phyloP scores from a whole-genome alignment of 2,888 invertebrate genomes.

The Hartigia nigra region DNA sequence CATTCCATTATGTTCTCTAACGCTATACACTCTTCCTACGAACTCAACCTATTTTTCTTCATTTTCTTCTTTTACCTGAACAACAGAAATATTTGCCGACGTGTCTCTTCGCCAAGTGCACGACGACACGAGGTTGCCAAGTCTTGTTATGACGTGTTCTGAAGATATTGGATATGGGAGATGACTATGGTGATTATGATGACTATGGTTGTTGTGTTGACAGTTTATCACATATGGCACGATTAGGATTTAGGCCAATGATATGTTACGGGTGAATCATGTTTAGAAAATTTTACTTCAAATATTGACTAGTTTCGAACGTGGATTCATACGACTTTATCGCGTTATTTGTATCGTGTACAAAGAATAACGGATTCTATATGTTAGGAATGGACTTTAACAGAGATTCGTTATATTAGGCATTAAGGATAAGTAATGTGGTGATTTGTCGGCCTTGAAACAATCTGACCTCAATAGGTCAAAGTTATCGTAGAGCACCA shows the following conservation, averaged over 20 bases:
- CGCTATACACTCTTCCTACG: not conserved
- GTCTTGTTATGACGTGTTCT: not conserved
- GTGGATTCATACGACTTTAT: not conserved
- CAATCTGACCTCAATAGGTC: not conserved
- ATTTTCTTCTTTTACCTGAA: not conserved
- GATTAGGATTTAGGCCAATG: not conserved
- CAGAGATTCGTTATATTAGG: not conserved
- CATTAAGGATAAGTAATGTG: not conserved
- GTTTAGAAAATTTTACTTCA: not conserved
- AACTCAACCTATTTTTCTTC: not conserved
- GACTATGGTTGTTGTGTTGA: not conserved
- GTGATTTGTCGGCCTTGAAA: not conserved
- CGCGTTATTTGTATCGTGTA: not conserved
- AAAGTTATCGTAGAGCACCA: not conserved
- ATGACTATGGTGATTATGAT: not conserved
- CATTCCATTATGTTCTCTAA: not conserved
- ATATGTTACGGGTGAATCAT: not conserved
- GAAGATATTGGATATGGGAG: not conserved
- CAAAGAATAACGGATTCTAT: not conserved
- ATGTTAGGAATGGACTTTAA: not conserved
- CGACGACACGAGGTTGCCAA: not conserved
- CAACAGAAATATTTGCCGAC: not conserved
- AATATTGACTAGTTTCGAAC: not conserved
- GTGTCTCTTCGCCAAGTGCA: not conserved
- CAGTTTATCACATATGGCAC: not conserved